Percentiles rank a stretch among this genome's conserved stretches.
Evolutionary conservation across 53 echinoderm and acorn worm species (phyloP).

Genomic region (Mesocentrotus franciscanus): DNA sequence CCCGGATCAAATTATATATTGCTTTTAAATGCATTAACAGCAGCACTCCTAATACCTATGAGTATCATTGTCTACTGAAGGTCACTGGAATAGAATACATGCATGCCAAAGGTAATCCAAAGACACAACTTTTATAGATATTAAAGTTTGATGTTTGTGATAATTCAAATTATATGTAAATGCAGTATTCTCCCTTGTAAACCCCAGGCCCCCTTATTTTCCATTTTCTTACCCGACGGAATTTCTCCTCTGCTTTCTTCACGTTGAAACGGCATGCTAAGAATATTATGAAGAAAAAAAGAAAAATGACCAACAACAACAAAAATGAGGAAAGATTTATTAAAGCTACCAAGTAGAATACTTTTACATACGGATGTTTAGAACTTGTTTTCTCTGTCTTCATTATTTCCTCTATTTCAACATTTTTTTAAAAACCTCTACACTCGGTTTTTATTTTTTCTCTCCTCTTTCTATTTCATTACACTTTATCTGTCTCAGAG

Average conservation of each 20-base stretch:
- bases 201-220: not conserved
- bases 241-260: slow-evolving; percentile 38
- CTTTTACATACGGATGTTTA: too few relatives aligned
- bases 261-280: not conserved
- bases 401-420: too few relatives aligned
- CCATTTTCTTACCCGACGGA: slow-evolving; percentile 9
- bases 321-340: not conserved
- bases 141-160: too few relatives aligned
- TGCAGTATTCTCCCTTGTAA: not conserved
- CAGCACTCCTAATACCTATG: too few relatives aligned
- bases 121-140: not conserved
- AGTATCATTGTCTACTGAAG: too few relatives aligned
- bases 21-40: not conserved
- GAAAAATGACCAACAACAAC: not conserved
- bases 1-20: not conserved
- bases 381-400: too few relatives aligned
- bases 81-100: not conserved
- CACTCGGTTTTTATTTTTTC: too few relatives aligned
- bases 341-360: too few relatives aligned
- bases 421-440: too few relatives aligned
- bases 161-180: too few relatives aligned
- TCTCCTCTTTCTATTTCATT: not conserved
- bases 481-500: not conserved
- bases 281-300: not conserved
- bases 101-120: not conserved